Conservation (phyloP, 1,140 invertebrate species). For the Marisa cornuarietis region DNA sequence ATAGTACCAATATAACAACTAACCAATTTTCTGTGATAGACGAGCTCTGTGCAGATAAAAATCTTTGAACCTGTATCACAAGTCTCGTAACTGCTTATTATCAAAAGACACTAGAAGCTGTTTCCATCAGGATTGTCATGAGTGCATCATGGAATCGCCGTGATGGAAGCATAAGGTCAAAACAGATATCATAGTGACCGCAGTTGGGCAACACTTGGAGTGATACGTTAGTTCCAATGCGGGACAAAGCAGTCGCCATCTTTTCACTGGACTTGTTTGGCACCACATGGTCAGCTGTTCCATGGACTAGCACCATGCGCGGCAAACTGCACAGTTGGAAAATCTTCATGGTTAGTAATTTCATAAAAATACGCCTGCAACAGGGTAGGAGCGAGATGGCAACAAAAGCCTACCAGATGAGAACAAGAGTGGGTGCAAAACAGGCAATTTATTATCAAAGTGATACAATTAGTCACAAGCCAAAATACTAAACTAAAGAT, state of each 20-base stretch:
- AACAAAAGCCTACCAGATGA: background rate
- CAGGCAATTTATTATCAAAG: background rate
- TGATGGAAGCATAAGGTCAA: constrained; percentile 57
- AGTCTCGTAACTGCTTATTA: background rate
- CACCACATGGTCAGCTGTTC: constrained; percentile 55
- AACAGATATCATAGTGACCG: constrained; percentile 57
- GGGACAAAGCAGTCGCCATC: constrained; percentile 49
- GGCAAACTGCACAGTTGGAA: constrained; percentile 53
- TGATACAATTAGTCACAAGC: background rate
- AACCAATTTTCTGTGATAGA: too few relatives aligned
- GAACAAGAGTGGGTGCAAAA: constrained; percentile 25
- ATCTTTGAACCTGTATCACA: too few relatives aligned
- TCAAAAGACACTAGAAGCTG: constrained; percentile 45
- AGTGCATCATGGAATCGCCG: constrained; percentile 49
- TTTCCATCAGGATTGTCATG: constrained; percentile 54
- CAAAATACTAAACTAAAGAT: background rate
- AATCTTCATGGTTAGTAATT: background rate
- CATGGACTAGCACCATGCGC: constrained; percentile 57
- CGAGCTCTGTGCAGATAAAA: too few relatives aligned
- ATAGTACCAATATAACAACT: too few relatives aligned
- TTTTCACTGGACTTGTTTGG: constrained; percentile 50
- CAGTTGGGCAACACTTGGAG: constrained; percentile 58
- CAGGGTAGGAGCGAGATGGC: too few relatives aligned
- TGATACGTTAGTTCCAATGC: constrained; percentile 46
- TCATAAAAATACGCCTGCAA: background rate